Percentiles rank a stretch among this genome's conserved stretches.
These are phyloP conservation scores for Brienomyrus brachyistius DNA, from an alignment of 2,113 vertebrate species.

Conservation along the genomic window DNA sequence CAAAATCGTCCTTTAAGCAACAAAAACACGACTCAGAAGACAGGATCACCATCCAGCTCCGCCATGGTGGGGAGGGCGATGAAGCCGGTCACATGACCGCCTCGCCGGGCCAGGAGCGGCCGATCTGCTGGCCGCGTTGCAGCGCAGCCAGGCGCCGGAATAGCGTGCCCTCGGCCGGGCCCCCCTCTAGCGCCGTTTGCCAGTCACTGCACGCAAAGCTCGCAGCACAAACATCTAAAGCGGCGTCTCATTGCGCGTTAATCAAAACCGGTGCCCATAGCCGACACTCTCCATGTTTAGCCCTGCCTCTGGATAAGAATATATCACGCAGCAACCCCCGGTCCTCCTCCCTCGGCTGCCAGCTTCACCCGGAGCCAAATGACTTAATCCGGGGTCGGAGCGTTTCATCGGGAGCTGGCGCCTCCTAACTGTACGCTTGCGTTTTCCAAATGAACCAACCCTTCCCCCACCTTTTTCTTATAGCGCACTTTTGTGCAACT, in stretches of 20 bases:
- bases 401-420: not conserved
- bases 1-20: conserved; percentile 34
- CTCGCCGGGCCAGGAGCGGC: conserved; percentile 7
- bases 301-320: not conserved
- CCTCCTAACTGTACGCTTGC: not conserved
- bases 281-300: not conserved
- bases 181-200: not conserved
- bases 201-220: not conserved
- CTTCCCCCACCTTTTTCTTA: not conserved
- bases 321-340: not conserved
- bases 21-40: conserved; percentile 19
- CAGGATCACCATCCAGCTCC: conserved; percentile 43
- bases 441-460: not conserved
- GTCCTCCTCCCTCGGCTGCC: not conserved
- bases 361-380: not conserved
- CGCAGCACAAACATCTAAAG: not conserved
- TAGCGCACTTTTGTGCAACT: not conserved
- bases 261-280: not conserved
- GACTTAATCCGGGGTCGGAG: not conserved
- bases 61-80: conserved; percentile 57
- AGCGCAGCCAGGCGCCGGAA: not conserved
- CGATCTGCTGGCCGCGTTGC: not conserved
- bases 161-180: not conserved
- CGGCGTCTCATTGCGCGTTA: not conserved
- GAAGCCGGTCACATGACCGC: conserved; percentile 47